Percentiles rank a stretch among this genome's conserved stretches.
These are phyloP conservation scores for Gracilinanus agilis DNA, from an alignment of 2,113 vertebrate species.

Conservation along the genomic window DNA sequence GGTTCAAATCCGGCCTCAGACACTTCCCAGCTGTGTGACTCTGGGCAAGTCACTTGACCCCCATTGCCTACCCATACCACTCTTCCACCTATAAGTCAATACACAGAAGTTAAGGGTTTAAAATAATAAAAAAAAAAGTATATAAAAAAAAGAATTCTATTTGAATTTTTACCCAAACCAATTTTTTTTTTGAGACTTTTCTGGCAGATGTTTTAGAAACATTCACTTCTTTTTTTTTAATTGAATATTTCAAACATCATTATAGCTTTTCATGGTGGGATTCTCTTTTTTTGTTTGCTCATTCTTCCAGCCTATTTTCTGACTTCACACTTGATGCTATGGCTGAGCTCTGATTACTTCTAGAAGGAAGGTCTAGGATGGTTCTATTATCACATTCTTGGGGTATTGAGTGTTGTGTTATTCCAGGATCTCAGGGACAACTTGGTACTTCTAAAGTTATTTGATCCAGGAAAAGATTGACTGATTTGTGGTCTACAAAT, in stretches of 20 bases:
- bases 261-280: not conserved
- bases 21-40: too few species aligned
- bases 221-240: not conserved
- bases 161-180: not conserved
- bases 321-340: not conserved
- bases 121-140: too few species aligned
- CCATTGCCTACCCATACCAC: too few species aligned
- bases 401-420: not conserved
- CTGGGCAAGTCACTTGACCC: too few species aligned
- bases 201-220: not conserved
- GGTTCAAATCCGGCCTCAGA: too few species aligned
- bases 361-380: not conserved
- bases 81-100: too few species aligned
- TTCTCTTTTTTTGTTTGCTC: not conserved
- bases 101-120: too few species aligned
- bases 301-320: not conserved
- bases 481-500: not conserved
- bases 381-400: not conserved
- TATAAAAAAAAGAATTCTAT: not conserved
- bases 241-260: not conserved
- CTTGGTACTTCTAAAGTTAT: not conserved
- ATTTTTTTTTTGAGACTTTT: not conserved
- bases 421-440: not conserved
- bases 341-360: not conserved
- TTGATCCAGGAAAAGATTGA: not conserved